Base-by-base conservation (phyloP, 2,888 invertebrate species). In the Drosophila rubida region DNA sequence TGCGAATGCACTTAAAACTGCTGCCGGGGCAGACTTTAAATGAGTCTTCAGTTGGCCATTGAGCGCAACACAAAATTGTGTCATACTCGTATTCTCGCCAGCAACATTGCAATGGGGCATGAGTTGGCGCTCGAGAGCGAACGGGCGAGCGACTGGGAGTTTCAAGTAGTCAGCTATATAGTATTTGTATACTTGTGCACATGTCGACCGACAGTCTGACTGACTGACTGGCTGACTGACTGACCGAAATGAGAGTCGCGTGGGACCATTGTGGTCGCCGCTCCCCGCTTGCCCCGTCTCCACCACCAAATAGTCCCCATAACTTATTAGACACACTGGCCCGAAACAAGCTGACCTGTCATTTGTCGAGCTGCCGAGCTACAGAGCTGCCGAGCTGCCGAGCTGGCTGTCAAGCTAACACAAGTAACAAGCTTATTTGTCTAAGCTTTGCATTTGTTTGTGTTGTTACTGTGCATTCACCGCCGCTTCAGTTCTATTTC, bases 1-100 rank as follows among this genome's bases (percentile, higher is more conserved):
- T 75, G 67, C 63, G 63, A 82, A 81, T 76, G 81, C 81, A 87
- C 87, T 87, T 84, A 84, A 66, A 78, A 78, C 37, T 51, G 65
- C 67, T 69, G 59, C 49, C 45, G 57, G 45, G 44, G 53, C 60
- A 39, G 8, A 41, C 55, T 55, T 62, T 53, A 66, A 87, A 87
- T 70, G 76, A 67, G 77, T 57, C 78, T 65, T 72, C 55, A 35
- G 75, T 71, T 70, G 61, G 50, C 48, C 76, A 68, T 64, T 71
- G 67, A 66, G 53, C 23, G 23, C 44, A 72, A 27, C 55, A 61
- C 41, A 22, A 73, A 58, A 58, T 61, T 76, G 73, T 60, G 59
- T 60, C 59, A 71, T 60, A 62, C 50, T 63, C 58, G 35, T 46
- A 32, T 46, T 39, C 54, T 51, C 13, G 39, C n/a, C n/a, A n/a